Conservation (phyloP, 2,113 vertebrate genomes). For the Seriola dumerili region DNA sequence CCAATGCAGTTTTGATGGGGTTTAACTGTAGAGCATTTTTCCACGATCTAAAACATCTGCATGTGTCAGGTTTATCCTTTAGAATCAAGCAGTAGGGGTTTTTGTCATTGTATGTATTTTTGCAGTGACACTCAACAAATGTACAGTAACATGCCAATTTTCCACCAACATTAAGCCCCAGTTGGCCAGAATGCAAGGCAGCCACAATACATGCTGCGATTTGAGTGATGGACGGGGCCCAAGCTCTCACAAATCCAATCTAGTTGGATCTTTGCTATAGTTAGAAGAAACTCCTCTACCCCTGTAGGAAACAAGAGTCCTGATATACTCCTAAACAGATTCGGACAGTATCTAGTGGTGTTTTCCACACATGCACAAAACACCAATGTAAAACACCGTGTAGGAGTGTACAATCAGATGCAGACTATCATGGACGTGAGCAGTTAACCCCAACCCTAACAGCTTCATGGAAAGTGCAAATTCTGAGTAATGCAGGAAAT, state of each 20-base stretch:
- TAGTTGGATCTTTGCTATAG: neutral
- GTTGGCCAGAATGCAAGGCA: neutral
- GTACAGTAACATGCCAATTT: neutral
- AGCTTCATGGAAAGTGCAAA: neutral
- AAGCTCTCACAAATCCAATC: neutral
- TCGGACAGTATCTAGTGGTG: neutral
- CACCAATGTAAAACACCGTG: neutral
- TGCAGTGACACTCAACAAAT: neutral
- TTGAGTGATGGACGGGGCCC: neutral
- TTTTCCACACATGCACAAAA: neutral
- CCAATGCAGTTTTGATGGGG: conserved; percentile 12
- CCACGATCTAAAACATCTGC: conserved; percentile 37
- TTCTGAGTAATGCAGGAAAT: neutral
- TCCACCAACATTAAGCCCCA: neutral
- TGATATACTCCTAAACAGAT: neutral
- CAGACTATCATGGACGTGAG: neutral
- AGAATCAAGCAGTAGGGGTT: neutral
- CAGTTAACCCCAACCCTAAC: neutral
- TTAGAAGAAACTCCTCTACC: neutral
- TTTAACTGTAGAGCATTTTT: conserved; percentile 19
- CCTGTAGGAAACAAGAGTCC: neutral
- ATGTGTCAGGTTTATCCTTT: conserved; percentile 12
- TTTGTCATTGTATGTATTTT: neutral
- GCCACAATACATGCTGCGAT: neutral
- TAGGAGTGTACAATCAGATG: neutral